A percentile compares a stretch with the other conserved stretches of the same genome.
phyloP scores from a whole-genome alignment of 2,797 vertebrate species.

The Sebastes diploproa region DNA sequence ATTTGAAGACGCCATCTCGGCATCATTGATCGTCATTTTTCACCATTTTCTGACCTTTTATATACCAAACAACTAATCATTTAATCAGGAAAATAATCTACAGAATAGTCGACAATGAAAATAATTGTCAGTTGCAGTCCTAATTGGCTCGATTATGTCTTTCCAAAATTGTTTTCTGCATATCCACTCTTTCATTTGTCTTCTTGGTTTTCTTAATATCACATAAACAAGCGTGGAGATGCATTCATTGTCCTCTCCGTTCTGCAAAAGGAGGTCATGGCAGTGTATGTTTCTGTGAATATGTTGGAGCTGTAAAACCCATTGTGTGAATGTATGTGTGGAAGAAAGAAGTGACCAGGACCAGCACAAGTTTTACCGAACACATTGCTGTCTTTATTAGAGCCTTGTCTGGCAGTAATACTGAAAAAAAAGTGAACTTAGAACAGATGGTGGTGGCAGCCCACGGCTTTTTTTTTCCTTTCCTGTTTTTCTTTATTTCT shows the following conservation, averaged over 20 bases:
- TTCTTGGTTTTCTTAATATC: not conserved
- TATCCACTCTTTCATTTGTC: not conserved
- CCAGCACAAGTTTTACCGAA: constrained; percentile 86
- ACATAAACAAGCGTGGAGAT: not conserved
- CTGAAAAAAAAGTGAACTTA: constrained; percentile 97
- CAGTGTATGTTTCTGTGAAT: constrained; percentile 24
- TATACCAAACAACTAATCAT: accelerated
- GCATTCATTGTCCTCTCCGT: not conserved
- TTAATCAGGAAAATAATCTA: too few relatives aligned
- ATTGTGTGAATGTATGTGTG: constrained; percentile 42
- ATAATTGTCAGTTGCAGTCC: too few relatives aligned
- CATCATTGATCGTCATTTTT: accelerated
- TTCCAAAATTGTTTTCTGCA: not conserved
- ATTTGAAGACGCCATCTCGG: too few relatives aligned
- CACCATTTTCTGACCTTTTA: too few relatives aligned
- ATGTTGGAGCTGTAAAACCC: constrained; percentile 27
- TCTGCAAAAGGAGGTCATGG: not conserved
- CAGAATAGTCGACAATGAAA: too few relatives aligned
- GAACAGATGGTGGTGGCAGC: constrained; percentile 94
- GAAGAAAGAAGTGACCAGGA: constrained; percentile 77
- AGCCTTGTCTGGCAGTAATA: constrained; percentile 99
- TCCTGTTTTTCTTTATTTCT: constrained; percentile 79
- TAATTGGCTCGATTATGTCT: too few relatives aligned
- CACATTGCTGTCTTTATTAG: constrained; percentile 99
- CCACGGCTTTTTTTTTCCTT: constrained; percentile 84